These are phyloP conservation scores for Ryuthela nishihirai DNA, from an alignment of 2,888 invertebrate species.

Conservation along the genomic window DNA sequence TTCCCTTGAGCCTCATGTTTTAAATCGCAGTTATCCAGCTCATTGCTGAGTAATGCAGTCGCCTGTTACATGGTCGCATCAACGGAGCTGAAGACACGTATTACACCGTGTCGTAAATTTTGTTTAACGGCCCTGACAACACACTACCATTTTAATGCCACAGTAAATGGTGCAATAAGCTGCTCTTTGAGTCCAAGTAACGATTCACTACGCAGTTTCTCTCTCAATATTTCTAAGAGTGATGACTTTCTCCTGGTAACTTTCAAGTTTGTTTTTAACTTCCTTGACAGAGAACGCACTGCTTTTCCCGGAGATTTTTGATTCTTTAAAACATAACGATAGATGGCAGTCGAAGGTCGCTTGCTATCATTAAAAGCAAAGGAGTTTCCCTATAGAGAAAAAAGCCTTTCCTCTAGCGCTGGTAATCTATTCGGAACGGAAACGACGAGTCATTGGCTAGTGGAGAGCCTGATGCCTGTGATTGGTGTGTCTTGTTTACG, in stretches of 20 bases:
- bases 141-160: slow-evolving; percentile 24
- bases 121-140: slow-evolving; percentile 26
- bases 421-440: slow-evolving; percentile 37
- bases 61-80: slow-evolving; percentile 19
- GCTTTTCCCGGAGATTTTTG: too few relatives aligned
- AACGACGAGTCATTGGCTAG: slow-evolving; percentile 41
- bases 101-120: slow-evolving; percentile 35
- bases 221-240: too few relatives aligned
- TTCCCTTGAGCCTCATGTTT: slow-evolving; percentile 23
- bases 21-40: slow-evolving; percentile 10
- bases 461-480: slow-evolving; percentile 30
- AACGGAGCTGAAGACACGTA: slow-evolving; percentile 9
- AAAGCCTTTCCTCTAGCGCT: slow-evolving; percentile 16
- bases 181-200: too few relatives aligned
- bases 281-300: too few relatives aligned
- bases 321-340: slow-evolving; percentile 40
- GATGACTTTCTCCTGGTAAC: too few relatives aligned
- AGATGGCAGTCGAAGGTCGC: slow-evolving; percentile 36
- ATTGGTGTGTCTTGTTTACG: slow-evolving; percentile 42
- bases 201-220: too few relatives aligned
- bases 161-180: slow-evolving; percentile 20
- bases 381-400: slow-evolving; percentile 11
- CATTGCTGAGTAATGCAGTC: slow-evolving; percentile 22
- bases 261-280: too few relatives aligned
- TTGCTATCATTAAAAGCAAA: slow-evolving; percentile 29